Percentiles rank a stretch among this genome's conserved stretches.
These are phyloP conservation scores for Cheilinus undulatus DNA, from an alignment of 2,113 vertebrate genomes.

Conservation along the genomic window DNA sequence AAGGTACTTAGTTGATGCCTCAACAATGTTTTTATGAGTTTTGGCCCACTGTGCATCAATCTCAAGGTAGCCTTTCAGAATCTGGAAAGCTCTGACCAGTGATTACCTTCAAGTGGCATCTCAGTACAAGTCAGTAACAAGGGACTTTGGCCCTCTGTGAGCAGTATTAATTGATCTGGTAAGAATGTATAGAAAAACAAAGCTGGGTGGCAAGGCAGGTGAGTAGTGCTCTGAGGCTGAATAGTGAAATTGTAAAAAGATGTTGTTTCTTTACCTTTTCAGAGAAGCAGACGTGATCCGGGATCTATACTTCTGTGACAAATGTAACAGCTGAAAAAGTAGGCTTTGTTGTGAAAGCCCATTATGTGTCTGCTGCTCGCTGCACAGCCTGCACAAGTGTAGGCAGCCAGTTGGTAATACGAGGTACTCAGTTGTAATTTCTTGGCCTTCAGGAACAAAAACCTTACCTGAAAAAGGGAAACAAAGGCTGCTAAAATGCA, in stretches of 20 bases:
- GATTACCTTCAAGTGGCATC: conserved; percentile 60
- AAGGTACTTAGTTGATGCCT: conserved; percentile 33
- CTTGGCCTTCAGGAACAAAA: not conserved
- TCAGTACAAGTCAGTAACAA: conserved; percentile 50
- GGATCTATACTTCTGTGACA: not conserved
- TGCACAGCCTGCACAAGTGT: not conserved
- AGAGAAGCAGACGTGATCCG: not conserved
- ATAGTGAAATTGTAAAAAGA: not conserved
- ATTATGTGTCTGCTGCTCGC: not conserved
- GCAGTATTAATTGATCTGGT: conserved; percentile 51
- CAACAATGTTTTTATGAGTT: conserved; percentile 39
- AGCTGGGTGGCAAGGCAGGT: conserved; percentile 3
- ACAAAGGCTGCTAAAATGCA: not conserved
- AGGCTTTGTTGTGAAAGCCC: not conserved
- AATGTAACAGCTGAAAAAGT: not conserved
- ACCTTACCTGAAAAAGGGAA: not conserved
- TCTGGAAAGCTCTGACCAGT: conserved; percentile 37
- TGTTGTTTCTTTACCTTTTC: not conserved
- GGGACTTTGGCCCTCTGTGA: conserved; percentile 35
- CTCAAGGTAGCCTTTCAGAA: conserved; percentile 60
- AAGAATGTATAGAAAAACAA: conserved; percentile 37
- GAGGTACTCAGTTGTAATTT: not conserved
- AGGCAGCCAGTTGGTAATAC: too few species aligned
- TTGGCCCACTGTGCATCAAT: conserved; percentile 31
- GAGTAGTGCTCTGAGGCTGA: not conserved